These are phyloP conservation scores for Dasyprocta punctata DNA, from an alignment of 2,113 vertebrate genomes.

Conservation along the genomic window DNA sequence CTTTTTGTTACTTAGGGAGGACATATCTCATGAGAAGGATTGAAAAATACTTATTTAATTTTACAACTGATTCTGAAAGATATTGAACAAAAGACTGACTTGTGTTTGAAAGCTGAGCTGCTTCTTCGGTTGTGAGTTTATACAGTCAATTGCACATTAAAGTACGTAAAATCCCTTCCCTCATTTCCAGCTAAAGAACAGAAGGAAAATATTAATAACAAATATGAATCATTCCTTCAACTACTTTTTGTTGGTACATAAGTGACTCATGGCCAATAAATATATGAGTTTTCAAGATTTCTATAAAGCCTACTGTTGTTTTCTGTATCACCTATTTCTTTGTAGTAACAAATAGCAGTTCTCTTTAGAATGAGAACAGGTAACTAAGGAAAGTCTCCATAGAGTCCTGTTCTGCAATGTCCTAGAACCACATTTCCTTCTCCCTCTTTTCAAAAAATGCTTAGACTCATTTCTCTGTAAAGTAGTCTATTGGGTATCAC, in stretches of 20 bases:
- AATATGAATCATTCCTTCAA: background rate
- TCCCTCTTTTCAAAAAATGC: background rate
- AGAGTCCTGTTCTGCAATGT: background rate
- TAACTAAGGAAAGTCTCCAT: background rate
- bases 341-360: background rate
- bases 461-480: background rate
- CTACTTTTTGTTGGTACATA: background rate
- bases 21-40: background rate
- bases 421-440: background rate
- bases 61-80: background rate
- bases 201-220: background rate
- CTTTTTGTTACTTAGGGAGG: background rate
- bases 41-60: background rate
- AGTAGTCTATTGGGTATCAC: background rate
- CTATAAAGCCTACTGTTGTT: background rate
- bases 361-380: background rate
- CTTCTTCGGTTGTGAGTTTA: background rate
- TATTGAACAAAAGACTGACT: background rate
- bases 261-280: background rate
- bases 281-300: background rate
- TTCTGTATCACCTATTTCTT: background rate
- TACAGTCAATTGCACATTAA: background rate
- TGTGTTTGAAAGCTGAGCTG: background rate
- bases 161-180: background rate
- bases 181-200: background rate